Percentiles rank a stretch among this genome's conserved stretches.
These are phyloP conservation scores for Muntiacus reevesi DNA, from an alignment of 2,113 vertebrate species.

Conservation along the genomic window DNA sequence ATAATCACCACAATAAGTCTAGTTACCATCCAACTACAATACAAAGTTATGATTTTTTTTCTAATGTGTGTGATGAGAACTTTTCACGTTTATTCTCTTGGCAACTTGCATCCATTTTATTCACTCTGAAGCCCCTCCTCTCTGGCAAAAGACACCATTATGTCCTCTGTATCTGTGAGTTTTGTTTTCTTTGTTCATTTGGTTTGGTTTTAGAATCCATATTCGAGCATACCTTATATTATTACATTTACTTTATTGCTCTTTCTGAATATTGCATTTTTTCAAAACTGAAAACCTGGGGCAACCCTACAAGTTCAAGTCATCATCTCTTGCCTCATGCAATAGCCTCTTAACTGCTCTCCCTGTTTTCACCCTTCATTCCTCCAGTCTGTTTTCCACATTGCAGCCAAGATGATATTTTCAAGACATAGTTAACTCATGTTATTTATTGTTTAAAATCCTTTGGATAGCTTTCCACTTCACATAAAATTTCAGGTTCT, in stretches of 20 bases:
- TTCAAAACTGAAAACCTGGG: background rate
- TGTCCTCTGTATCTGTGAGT: background rate
- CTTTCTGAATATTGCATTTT: background rate
- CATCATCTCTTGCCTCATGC: background rate
- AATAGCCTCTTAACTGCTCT: background rate
- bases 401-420: background rate
- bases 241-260: background rate
- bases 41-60: background rate
- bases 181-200: background rate
- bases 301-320: background rate
- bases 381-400: background rate
- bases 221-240: background rate
- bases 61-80: background rate
- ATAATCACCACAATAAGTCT: background rate
- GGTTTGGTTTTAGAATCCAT: background rate
- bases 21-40: background rate
- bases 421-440: background rate
- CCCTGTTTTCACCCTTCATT: background rate
- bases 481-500: background rate
- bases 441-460: background rate
- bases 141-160: background rate
- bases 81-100: background rate
- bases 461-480: background rate
- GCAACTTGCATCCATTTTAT: background rate
- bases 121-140: background rate